Percentiles rank a stretch among this genome's conserved stretches.
Conservation (phyloP, 2,113 vertebrate genomes). For the Numida meleagris region DNA sequence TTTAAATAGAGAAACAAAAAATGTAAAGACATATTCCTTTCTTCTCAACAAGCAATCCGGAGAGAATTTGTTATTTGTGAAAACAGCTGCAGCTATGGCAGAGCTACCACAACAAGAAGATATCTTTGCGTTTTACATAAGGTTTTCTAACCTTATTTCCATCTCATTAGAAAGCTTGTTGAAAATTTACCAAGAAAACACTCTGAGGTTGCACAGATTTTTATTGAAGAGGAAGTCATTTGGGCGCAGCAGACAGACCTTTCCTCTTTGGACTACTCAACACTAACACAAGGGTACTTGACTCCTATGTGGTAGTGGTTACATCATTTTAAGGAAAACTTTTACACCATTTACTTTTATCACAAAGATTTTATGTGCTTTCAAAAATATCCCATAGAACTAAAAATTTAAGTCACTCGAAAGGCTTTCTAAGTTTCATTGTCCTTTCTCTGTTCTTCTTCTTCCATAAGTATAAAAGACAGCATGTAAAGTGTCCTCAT, state of each 20-base stretch:
- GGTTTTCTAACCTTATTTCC: not conserved
- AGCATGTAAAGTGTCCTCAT: not conserved
- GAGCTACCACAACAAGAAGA: not conserved
- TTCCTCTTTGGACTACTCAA: not conserved
- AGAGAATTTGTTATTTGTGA: not conserved
- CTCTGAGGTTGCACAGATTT: not conserved
- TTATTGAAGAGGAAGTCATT: not conserved
- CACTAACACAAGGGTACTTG: not conserved
- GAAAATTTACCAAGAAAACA: not conserved
- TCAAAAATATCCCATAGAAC: not conserved
- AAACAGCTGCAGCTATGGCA: not conserved
- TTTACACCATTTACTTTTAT: not conserved
- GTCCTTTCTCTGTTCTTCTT: not conserved
- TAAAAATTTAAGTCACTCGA: not conserved
- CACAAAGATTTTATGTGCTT: not conserved
- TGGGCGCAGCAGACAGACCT: accelerated
- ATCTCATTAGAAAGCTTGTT: not conserved
- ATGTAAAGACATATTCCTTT: not conserved
- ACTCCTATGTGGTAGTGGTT: not conserved
- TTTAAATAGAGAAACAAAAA: not conserved
- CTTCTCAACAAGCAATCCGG: not conserved
- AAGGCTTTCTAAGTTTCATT: not conserved
- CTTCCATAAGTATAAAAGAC: not conserved
- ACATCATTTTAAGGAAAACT: not conserved
- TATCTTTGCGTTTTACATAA: not conserved